phyloP scores from a whole-genome alignment of 2,888 invertebrate genomes.

The Hemithea aestivaria region DNA sequence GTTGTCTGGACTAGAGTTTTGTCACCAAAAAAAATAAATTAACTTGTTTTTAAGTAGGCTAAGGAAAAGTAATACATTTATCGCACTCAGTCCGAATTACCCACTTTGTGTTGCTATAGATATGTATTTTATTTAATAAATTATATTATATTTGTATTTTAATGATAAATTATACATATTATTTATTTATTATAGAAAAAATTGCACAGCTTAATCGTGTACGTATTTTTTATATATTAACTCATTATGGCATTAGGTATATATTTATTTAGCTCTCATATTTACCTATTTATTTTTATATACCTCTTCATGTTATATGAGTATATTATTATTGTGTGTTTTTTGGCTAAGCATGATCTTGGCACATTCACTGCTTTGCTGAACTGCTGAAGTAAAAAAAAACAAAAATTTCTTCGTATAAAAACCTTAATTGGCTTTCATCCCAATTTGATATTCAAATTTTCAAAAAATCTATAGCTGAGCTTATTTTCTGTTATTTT shows the following conservation, averaged over 20 bases:
- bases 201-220: slow-evolving; percentile 39
- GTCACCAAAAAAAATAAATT: too few species aligned
- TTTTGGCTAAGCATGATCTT: slow-evolving; percentile 37
- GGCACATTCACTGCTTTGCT: slow-evolving; percentile 51
- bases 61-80: too few species aligned
- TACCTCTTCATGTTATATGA: neutral
- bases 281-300: slow-evolving; percentile 8
- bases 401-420: neutral
- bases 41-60: too few species aligned
- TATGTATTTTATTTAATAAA: neutral
- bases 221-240: slow-evolving; percentile 25
- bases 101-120: too few species aligned
- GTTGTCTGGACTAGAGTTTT: too few species aligned
- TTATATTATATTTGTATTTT: neutral
- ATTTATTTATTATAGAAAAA: slow-evolving; percentile 38
- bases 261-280: slow-evolving; percentile 15
- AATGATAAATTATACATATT: neutral
- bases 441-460: too few species aligned
- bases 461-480: too few species aligned
- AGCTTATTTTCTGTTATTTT: too few species aligned
- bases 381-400: neutral
- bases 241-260: too few species aligned
- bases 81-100: too few species aligned
- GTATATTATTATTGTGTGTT: slow-evolving; percentile 23
- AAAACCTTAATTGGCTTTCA: too few species aligned